Evolutionary conservation across 2,113 vertebrate species (phyloP).

Genomic region (Microcebus tavaratra): DNA sequence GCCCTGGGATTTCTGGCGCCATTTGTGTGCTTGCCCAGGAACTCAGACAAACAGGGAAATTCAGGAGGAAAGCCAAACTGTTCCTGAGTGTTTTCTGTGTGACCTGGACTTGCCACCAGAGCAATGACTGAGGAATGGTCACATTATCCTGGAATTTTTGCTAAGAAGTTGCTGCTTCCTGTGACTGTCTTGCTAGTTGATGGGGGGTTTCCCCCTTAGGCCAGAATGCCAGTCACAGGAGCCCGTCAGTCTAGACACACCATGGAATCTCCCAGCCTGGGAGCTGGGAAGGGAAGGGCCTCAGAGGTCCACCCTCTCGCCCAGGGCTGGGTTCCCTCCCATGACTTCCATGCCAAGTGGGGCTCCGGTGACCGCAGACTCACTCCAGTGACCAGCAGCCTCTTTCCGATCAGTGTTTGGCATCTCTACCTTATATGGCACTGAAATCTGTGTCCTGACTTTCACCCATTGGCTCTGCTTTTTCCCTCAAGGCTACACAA

Average conservation of each 20-base stretch:
- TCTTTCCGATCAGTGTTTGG: background rate
- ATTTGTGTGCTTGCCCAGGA: background rate
- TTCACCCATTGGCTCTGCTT: background rate
- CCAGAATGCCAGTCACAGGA: background rate
- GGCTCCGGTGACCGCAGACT: background rate
- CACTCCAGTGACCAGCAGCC: background rate
- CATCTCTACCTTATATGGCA: background rate
- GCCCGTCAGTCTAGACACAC: slow-evolving; percentile 43
- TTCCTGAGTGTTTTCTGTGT: slow-evolving; percentile 45
- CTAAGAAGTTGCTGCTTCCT: slow-evolving; percentile 65
- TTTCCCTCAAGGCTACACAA: background rate
- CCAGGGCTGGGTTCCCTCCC: background rate
- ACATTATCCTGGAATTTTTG: slow-evolving; percentile 2
- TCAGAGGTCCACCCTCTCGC: background rate
- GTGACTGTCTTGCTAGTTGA: slow-evolving; percentile 9
- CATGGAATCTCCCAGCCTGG: background rate
- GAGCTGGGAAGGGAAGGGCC: background rate
- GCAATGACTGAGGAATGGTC: background rate
- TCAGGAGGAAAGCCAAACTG: slow-evolving; percentile 51
- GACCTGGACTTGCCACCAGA: background rate
- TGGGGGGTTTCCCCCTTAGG: background rate
- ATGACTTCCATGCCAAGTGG: background rate
- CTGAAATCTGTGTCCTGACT: background rate
- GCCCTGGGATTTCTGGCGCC: slow-evolving; percentile 30
- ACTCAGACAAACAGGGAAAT: slow-evolving; percentile 50